Conservation (phyloP, 2,113 vertebrate genomes). For the Hippocampus mohnikei region DNA sequence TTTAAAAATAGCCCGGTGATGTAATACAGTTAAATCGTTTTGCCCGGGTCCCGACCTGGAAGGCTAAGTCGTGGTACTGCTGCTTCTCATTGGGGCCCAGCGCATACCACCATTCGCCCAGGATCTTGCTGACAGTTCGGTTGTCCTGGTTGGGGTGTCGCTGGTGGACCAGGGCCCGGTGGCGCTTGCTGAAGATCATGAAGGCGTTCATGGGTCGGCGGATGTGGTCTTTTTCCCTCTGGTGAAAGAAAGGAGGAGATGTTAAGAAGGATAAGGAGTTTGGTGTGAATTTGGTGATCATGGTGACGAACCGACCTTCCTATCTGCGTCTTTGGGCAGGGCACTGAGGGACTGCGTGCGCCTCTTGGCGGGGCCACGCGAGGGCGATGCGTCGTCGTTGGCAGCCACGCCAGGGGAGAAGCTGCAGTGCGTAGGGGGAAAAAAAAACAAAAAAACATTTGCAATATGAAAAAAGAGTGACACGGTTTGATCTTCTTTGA, state of each 20-base stretch:
- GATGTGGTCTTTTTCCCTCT: conserved; percentile 93
- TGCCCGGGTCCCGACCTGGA: conserved; percentile 76
- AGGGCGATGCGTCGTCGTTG: conserved; percentile 77
- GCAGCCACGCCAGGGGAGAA: conserved; percentile 78
- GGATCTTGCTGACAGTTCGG: conserved; percentile 91
- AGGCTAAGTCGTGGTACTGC: conserved; percentile 92
- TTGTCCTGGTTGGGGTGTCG: conserved; percentile 94
- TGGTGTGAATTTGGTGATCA: neutral
- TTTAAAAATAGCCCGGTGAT: neutral
- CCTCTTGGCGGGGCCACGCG: conserved; percentile 78
- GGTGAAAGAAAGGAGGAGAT: neutral
- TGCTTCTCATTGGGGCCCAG: conserved; percentile 89
- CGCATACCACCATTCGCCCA: conserved; percentile 95
- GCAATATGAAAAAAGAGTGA: neutral
- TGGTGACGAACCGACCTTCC: conserved; percentile 71
- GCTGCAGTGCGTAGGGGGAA: conserved; percentile 50
- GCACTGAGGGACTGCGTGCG: conserved; percentile 90
- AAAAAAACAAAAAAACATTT: neutral
- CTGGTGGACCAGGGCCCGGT: conserved; percentile 89
- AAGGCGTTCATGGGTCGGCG: conserved; percentile 92
- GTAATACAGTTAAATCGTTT: neutral
- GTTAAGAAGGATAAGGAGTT: neutral
- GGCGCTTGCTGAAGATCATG: conserved; percentile 95
- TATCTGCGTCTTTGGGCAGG: conserved; percentile 85
- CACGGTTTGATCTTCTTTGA: neutral